Percentiles rank a stretch among this genome's conserved stretches.
phyloP scores from a whole-genome alignment of 2,113 vertebrate species.

The Tenebrosternarchus preto region DNA sequence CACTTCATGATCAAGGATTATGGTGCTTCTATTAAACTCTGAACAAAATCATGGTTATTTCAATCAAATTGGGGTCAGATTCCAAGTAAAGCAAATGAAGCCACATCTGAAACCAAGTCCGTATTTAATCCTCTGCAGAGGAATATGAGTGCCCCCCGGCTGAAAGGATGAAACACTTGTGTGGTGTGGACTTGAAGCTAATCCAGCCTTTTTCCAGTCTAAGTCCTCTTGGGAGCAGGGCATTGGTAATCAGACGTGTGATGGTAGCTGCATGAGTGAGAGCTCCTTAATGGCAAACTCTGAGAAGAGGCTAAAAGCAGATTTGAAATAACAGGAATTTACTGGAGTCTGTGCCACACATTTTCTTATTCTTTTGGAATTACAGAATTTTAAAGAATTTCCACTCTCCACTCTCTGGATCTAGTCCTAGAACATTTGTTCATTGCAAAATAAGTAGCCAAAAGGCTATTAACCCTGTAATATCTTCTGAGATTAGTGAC shows the following conservation, averaged over 20 bases:
- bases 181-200: conserved; percentile 6
- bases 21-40: no score
- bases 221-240: conserved; percentile 13
- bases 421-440: not conserved
- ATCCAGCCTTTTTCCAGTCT: conserved; percentile 16
- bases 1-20: not conserved
- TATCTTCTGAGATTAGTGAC: not conserved
- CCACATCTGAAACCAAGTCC: not conserved
- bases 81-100: not conserved
- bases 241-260: conserved; percentile 34
- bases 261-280: conserved; percentile 6
- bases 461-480: not conserved
- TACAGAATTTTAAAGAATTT: no score
- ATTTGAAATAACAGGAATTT: conserved; percentile 28
- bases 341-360: not conserved
- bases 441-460: not conserved
- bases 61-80: not conserved
- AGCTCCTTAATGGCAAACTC: conserved; percentile 25
- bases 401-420: not conserved
- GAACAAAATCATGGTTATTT: not conserved
- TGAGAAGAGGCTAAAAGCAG: not conserved
- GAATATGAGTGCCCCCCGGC: not conserved
- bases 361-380: not conserved
- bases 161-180: not conserved
- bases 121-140: not conserved